Evolutionary conservation across 2,888 invertebrate species (phyloP), one percentile per base, ranked within the genome.

Genomic region (Azorinus chamasolen): DNA sequence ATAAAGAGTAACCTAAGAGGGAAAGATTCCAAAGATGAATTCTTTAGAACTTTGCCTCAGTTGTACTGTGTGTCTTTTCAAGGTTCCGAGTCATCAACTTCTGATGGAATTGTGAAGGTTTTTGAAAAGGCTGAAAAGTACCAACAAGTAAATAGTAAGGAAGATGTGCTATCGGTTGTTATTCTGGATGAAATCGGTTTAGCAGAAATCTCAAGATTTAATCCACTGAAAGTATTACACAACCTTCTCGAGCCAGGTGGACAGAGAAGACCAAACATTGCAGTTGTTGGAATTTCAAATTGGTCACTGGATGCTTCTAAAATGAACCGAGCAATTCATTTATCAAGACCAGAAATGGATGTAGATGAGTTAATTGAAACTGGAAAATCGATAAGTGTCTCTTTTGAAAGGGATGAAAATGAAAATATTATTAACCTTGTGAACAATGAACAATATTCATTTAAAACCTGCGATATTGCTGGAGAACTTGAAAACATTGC

Each of bases 291-390:
- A 10, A 86, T 87, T 37, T 87, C 87, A 18, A 87, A 87, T 45
- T 87, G 87, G 87, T 83, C 86, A 20, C 62, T 89, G 10, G 89
- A 89, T 83, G 85, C 89, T 10, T 88, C 89, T 10, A 89, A 89
- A 76, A 89, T 89, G 89, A 89, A 89, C 54, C 65, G 89, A 75
- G 89, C 85, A 43, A 84, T 89, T 18, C 87, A 86, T 70, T 58
- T 89, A 12, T 87, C 88, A 14, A 68, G 87, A 39, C 86, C 88
- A 51, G 87, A 87, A 20, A 85, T 86, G 83, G 84, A 83, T 58
- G 74, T 51, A 57, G 71, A 85, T 4, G 88, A 88, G 41, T 62
- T 88, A 4, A 78, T 59, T 55, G 77, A 83, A 51, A 88, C 88
- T 20, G 84, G 79, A 3, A 46, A 57, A 20, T 83, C 87, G 12